Evolutionary conservation across 2,888 invertebrate species (phyloP), one percentile per base, ranked within the genome.

Genomic region (Netelia virgata): DNA sequence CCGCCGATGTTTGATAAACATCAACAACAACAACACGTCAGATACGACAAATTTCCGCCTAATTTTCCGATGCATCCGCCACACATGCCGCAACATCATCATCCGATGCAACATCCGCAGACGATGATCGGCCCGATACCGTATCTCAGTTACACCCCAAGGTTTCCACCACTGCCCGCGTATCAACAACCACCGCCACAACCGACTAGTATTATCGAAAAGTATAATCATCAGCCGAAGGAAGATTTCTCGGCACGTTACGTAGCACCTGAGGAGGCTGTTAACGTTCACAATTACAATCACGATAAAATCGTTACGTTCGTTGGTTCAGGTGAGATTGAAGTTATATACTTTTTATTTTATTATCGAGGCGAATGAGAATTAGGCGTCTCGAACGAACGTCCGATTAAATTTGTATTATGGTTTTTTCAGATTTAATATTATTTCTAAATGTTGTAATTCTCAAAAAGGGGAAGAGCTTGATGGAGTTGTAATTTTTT

Each of bases 251-350:
- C 94, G 10, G 92, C 94, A 66, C 90, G 94, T 72, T 95, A 93
- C 86, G 91, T 94, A 61, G 93, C 94, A 14, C 94, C 94, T 3
- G 92, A 93, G 63, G 91, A 91, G 86, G 88, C 93, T 86, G 89
- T 92, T 79, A 91, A 92, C 78, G 90, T 93, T 85, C 93, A 94
- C 88, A 93, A 94, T 88, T 94, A 94, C 92, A 95, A 95, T 91
- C 95, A 95, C 90, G 95, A 95, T 89, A 95, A 95, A 89, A 95
- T 96, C 88, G 95, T 96, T 82, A 94, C 95, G 88, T 96, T 95
- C 90, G 95, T 96, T 90, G 95, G 95, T 88, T 94, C 94, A 91
- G 95, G 96, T 96, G 92, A 95, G 75, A 3, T 41, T 23, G 1
- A 50, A 18, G 36, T 20, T 55, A 64, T 16, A 16, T 47, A 18